phyloP scores from a whole-genome alignment of 2,113 vertebrate species.

The Ochotona curzoniae region DNA sequence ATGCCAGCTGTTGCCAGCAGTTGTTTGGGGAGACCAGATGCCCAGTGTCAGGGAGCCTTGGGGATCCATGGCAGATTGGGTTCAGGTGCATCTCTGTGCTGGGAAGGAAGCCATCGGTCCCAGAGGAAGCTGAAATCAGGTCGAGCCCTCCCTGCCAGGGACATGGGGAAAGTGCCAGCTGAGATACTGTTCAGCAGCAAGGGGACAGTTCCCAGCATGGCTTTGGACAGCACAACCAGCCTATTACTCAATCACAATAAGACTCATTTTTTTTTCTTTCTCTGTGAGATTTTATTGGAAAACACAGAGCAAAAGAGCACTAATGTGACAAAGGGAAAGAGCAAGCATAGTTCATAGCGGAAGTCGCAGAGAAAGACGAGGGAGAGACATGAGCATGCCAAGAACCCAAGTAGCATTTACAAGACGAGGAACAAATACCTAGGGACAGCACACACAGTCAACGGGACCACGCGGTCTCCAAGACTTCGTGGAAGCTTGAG shows the following conservation, averaged over 20 bases:
- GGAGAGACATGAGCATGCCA: accelerated
- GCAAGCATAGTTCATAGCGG: accelerated
- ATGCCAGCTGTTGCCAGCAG: neutral
- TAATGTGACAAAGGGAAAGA: neutral
- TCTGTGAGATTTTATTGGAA: neutral
- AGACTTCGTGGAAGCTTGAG: neutral
- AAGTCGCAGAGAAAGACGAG: accelerated
- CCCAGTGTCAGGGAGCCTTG: neutral
- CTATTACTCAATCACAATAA: accelerated
- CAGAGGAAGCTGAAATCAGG: neutral
- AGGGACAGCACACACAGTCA: no score
- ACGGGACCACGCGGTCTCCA: accelerated
- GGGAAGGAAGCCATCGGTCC: neutral
- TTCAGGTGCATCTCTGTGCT: neutral
- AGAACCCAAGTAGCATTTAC: neutral
- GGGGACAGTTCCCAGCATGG: neutral
- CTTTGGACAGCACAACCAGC: neutral
- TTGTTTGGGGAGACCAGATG: neutral
- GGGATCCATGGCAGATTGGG: neutral
- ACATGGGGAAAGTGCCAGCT: neutral
- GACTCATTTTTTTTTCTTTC: no score
- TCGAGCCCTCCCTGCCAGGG: neutral
- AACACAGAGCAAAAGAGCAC: neutral
- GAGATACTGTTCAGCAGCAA: neutral
- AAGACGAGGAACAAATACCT: no score